A percentile compares a stretch with the other conserved stretches of the same genome.
Evolutionary conservation across 2,797 vertebrate genomes (phyloP).

Genomic region (Numenius phaeopus): DNA sequence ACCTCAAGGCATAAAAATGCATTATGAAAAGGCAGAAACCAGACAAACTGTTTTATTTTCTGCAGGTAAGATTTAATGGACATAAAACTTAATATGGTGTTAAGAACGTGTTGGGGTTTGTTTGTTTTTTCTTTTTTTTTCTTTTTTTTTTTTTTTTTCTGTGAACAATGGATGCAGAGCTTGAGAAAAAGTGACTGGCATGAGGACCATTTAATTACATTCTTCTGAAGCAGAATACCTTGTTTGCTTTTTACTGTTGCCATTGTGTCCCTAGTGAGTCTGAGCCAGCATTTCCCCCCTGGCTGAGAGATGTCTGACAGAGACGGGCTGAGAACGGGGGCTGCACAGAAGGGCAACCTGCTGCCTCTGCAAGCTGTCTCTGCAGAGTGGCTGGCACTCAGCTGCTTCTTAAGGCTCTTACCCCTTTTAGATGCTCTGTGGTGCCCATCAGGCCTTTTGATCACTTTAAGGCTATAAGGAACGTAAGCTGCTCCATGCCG

Average conservation of each 20-base stretch:
- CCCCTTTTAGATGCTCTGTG: background rate
- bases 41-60: constrained; percentile 70
- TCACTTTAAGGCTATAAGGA: background rate
- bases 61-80: constrained; percentile 66
- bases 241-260: constrained; percentile 18
- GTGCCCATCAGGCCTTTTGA: background rate
- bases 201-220: constrained; percentile 40
- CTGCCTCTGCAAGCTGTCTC: constrained; percentile 20
- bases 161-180: constrained; percentile 5
- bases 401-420: background rate
- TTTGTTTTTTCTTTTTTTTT: background rate
- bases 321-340: background rate
- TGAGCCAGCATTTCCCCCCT: background rate
- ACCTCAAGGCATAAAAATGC: constrained; percentile 65
- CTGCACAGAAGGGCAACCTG: background rate
- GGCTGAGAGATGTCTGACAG: background rate
- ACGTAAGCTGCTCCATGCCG: background rate
- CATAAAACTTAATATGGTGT: constrained; percentile 62
- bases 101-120: background rate
- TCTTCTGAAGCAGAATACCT: constrained; percentile 10
- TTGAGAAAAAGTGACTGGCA: background rate
- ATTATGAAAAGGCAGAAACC: constrained; percentile 70
- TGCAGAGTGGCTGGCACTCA: background rate
- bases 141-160: background rate
- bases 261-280: background rate